phyloP scores from a whole-genome alignment of 2,888 invertebrate genomes.

The Nomada hirtipes region DNA sequence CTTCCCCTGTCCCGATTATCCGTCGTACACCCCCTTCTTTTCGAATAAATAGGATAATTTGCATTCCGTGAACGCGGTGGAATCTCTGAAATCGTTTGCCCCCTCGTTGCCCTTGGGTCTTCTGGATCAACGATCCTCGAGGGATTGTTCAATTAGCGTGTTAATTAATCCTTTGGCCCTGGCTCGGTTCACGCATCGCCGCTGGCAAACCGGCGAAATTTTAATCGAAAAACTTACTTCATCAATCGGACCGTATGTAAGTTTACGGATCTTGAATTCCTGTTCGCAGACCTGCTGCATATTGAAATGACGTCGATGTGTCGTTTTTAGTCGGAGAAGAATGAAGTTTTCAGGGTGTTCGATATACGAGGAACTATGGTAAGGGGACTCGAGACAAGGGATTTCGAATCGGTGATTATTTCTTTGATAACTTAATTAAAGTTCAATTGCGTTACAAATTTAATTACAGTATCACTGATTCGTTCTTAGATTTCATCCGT shows the following conservation, averaged over 20 bases:
- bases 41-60: slow-evolving; percentile 23
- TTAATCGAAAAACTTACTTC: not conserved
- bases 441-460: no score
- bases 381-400: no score
- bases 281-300: no score
- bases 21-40: not conserved
- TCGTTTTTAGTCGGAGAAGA: no score
- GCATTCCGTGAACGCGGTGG: slow-evolving; percentile 10
- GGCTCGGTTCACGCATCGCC: slow-evolving; percentile 18
- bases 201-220: not conserved
- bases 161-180: slow-evolving; percentile 37
- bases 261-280: not conserved
- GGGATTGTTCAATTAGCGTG: slow-evolving; percentile 39
- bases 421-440: no score
- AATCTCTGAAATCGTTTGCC: not conserved
- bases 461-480: no score
- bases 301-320: no score
- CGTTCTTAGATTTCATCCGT: no score
- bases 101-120: not conserved
- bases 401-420: no score
- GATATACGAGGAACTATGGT: no score
- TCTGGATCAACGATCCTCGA: not conserved
- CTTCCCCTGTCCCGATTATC: not conserved
- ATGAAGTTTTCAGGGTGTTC: no score
- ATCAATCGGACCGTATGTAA: not conserved